Evolutionary conservation across 2,797 vertebrate genomes (phyloP), one percentile per base, ranked within the genome.

Genomic region (Syndactyla subalaris): DNA sequence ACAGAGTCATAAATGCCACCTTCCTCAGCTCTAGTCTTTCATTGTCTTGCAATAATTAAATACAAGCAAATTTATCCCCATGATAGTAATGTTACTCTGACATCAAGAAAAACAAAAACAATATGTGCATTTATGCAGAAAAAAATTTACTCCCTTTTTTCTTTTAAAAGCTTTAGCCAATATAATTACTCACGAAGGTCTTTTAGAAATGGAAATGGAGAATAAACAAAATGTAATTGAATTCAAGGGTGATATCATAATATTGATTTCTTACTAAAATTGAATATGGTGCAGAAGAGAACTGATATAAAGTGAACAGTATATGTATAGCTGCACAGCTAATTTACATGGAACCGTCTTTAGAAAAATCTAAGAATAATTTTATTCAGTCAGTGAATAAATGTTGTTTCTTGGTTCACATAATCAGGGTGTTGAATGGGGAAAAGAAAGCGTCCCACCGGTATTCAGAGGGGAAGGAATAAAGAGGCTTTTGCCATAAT

Each of bases 41-140:
- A 52, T 45, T 92, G 66, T 86, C 48, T 58, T 82, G 41, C 48
- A 88, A 88, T 92, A 93, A 91, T 61, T 36, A 38, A 67, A 82
- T 91, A 57, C 16, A 73, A 77, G 29, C 27, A 76, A 88, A 86
- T 93, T 90, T 94, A 79, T 93, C 67, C 61, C 49, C 26, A 46
- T 29, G 46, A 71, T 78, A 30, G 13, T 57, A 90, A 82, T 43
- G 30, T 77, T 89, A 67, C 34, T 91, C 58, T 88, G 79, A 75
- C 34, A 67, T 73, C 30, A 62, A 75, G n/a, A 57, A 72, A 84
- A 95, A 92, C 27, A 90, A 88, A 88, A 74, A 1, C 39, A 82
- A 30, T 68, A 57, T 8, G 13, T 72, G 10, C 58, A 57, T 72
- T 90, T 88, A 80, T 55, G 24, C 30, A 58, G 62, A 63, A 90